Evolutionary conservation across 2,888 invertebrate species (phyloP).

Genomic region (Scelioninae gen. 1): DNA sequence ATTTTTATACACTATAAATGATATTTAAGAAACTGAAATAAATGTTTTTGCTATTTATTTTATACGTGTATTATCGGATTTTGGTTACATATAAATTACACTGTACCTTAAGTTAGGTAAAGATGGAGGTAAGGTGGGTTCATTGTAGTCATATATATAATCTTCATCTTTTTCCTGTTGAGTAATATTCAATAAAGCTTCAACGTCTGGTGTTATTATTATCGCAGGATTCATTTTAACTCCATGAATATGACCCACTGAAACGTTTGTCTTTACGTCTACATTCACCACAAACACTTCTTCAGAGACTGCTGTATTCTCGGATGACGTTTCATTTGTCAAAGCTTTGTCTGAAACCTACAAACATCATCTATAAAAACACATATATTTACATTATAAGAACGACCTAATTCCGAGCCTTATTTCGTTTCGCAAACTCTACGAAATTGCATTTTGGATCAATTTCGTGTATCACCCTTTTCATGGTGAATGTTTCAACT

Average conservation of each 20-base stretch:
- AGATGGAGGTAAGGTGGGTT: slow-evolving; percentile 91
- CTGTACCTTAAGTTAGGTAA: slow-evolving; percentile 91
- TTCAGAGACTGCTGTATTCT: slow-evolving; percentile 83
- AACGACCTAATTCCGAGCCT: background rate
- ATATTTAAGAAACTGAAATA: too few species aligned
- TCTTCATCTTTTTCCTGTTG: slow-evolving; percentile 86
- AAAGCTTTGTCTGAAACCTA: slow-evolving; percentile 16
- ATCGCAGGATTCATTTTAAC: slow-evolving; percentile 83
- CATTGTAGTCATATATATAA: slow-evolving; percentile 89
- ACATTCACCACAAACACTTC: slow-evolving; percentile 87
- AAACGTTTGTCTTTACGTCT: slow-evolving; percentile 85
- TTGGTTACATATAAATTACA: too few species aligned
- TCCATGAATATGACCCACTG: slow-evolving; percentile 84
- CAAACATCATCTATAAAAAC: background rate
- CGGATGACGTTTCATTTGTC: slow-evolving; percentile 73
- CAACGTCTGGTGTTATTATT: slow-evolving; percentile 83
- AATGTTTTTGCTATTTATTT: too few species aligned
- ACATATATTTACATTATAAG: background rate
- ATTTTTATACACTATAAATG: too few species aligned
- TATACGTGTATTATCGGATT: too few species aligned
- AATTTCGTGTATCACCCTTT: too few species aligned
- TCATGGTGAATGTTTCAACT: too few species aligned
- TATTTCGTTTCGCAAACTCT: too few species aligned
- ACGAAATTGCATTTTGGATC: background rate
- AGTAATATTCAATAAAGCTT: slow-evolving; percentile 85